Base-by-base conservation (phyloP, 2,797 vertebrate genomes). In the Petrocephalus sullivani region DNA sequence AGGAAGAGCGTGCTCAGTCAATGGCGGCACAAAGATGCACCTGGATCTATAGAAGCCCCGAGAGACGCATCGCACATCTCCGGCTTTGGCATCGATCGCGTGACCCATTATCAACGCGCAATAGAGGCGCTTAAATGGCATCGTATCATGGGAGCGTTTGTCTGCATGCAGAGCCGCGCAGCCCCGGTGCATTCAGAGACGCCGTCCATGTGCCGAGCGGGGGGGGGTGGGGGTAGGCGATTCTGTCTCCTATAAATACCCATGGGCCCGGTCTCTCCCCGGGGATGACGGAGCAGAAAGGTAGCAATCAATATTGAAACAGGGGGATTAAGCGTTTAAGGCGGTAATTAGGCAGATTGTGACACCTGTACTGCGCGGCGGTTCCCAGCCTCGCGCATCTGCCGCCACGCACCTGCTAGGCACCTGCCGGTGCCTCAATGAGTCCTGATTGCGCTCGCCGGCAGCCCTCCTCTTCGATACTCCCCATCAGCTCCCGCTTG, bases 371-470 rank as follows among this genome's bases (percentile, higher is more conserved):
- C 92, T 89, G 93, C 58, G 88, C 87, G 10, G 91, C 91, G 93
- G 91, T 92, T 93, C 95, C 95, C 95, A 96, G 92, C 91, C 89
- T 94, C 93, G 93, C 96, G 97, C 98, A 99, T 98, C 98, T 99
- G 98, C 96, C 96, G 94, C 95, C 93, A 94, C 96, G 96, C 98
- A 99, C 98, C 98, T 99, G 98, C 98, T 98, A 99, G 96, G 93
- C 98, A 99, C 98, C 98, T 99, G 98, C 96, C 97, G 95, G 78
- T 94, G 92, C 96, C 96, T 99, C 98, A 99, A 99, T 99, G 96
- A 96, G 92, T 97, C 97, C 96, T 99, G 98, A 99, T 99, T 99
- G 97, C 98, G 97, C 96, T 97, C 96, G 96, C 96, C 95, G 96
- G 95, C 95, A 95, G 16, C 97, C 94, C 97, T 97, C 97, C 98